Conservation (phyloP, 2,113 vertebrate species). For the Saccopteryx leptura region DNA sequence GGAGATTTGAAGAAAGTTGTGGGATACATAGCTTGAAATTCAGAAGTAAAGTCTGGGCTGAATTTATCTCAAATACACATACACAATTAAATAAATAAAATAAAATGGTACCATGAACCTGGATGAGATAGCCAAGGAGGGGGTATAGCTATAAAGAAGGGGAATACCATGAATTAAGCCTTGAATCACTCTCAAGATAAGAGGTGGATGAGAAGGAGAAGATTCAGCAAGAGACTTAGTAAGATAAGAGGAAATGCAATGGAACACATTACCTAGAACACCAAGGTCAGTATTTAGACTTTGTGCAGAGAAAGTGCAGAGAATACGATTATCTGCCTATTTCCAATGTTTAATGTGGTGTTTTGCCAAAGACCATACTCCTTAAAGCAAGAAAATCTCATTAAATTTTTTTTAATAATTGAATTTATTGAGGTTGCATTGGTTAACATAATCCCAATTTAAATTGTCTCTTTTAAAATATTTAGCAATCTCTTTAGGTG, state of each 20-base stretch:
- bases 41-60: background rate
- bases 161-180: background rate
- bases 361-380: background rate
- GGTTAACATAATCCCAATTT: background rate
- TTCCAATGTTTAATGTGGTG: background rate
- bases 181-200: background rate
- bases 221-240: background rate
- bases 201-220: background rate
- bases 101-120: background rate
- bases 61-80: background rate
- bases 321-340: background rate
- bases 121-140: background rate
- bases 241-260: background rate
- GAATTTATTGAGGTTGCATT: too few species aligned
- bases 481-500: background rate
- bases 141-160: background rate
- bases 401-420: too few species aligned
- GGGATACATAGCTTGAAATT: background rate
- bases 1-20: background rate
- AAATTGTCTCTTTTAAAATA: background rate
- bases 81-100: background rate
- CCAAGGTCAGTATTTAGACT: background rate
- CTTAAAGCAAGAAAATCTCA: conserved; percentile 14
- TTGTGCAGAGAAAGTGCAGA: background rate
- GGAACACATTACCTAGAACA: background rate